phyloP scores from a whole-genome alignment of 2,888 invertebrate species.

The Watsonalla binaria region DNA sequence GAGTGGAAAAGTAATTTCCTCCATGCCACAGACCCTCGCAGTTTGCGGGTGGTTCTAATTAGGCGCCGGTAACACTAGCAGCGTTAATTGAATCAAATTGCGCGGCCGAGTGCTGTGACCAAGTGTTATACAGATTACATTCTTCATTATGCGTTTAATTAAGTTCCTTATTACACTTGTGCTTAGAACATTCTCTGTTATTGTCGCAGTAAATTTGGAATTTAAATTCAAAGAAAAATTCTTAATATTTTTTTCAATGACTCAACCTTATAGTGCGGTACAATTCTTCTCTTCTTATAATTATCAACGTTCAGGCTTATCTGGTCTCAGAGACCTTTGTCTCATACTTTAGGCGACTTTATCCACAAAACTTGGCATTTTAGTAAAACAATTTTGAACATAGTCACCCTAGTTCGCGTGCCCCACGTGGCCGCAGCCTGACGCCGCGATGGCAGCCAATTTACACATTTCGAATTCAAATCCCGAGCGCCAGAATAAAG shows the following conservation, averaged over 20 bases:
- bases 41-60: constrained; percentile 16
- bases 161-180: neutral
- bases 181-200: neutral
- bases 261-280: no score
- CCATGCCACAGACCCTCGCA: constrained; percentile 1
- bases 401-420: neutral
- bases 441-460: constrained; percentile 3
- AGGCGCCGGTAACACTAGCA: constrained; percentile 23
- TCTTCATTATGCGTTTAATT: neutral
- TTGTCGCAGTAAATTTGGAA: neutral
- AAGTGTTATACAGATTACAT: neutral
- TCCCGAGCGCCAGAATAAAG: constrained; percentile 1
- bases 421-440: neutral
- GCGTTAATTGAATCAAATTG: constrained; percentile 42
- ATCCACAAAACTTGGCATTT: neutral
- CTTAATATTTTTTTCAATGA: no score
- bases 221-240: no score
- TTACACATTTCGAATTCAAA: constrained; percentile 3
- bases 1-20: constrained; percentile 3
- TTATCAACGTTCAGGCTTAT: no score
- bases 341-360: neutral
- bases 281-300: no score
- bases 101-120: constrained; percentile 17
- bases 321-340: neutral
- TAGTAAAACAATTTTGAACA: neutral